Evolutionary conservation across 2,113 vertebrate species (phyloP).

Genomic region (Zeus faber): DNA sequence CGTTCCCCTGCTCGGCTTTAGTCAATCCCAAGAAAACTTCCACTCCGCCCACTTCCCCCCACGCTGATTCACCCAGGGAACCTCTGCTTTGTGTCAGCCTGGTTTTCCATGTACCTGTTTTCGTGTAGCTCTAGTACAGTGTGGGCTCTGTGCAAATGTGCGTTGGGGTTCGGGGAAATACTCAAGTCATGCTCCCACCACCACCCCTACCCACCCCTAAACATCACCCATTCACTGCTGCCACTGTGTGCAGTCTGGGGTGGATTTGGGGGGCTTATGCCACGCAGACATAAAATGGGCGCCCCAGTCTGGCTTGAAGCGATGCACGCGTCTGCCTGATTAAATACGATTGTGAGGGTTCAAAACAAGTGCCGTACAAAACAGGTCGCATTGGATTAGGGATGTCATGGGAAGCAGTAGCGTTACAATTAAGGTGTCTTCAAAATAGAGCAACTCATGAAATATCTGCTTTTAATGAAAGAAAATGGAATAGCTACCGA

Average conservation of each 20-base stretch:
- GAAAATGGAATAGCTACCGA: no score
- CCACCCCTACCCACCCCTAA: neutral
- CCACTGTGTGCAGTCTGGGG: slow-evolving; percentile 2
- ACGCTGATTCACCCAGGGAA: slow-evolving; percentile 37
- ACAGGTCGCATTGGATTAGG: no score
- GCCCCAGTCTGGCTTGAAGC: neutral
- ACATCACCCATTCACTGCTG: neutral
- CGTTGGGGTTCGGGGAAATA: slow-evolving; percentile 40
- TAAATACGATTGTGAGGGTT: neutral
- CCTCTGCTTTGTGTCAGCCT: slow-evolving; percentile 67
- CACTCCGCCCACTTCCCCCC: slow-evolving; percentile 4
- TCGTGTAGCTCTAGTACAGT: slow-evolving; percentile 38
- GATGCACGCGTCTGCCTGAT: neutral
- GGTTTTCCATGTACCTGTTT: slow-evolving; percentile 63
- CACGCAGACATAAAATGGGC: neutral
- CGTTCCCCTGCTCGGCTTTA: no score
- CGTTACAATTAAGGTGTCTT: no score
- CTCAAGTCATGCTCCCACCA: slow-evolving; percentile 20
- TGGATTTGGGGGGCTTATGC: neutral
- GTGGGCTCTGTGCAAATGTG: slow-evolving; percentile 53
- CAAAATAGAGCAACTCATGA: no score
- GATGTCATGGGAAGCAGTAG: no score
- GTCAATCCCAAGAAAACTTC: slow-evolving; percentile 20
- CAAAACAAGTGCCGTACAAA: neutral
- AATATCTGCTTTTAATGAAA: no score